A percentile compares a stretch with the other conserved stretches of the same genome.
These are phyloP conservation scores for Abscondita cerata DNA, from an alignment of 2,888 invertebrate genomes.

Conservation along the genomic window DNA sequence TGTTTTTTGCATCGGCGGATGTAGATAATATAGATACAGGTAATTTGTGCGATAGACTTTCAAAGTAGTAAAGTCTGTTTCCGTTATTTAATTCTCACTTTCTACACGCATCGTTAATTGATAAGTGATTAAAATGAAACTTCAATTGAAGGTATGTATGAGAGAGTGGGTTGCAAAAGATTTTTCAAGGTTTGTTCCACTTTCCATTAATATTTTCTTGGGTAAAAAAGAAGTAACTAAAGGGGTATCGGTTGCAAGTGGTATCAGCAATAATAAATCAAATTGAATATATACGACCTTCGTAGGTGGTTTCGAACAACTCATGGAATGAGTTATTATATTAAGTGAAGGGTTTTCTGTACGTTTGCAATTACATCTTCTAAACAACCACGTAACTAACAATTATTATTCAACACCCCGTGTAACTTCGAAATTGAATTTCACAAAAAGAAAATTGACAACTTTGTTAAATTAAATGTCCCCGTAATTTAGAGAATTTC, in stretches of 20 bases:
- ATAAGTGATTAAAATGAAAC: no score
- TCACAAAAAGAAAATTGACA: neutral
- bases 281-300: slow-evolving; percentile 3
- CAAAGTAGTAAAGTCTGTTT: neutral
- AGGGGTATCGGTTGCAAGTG: neutral
- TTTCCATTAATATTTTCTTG: neutral
- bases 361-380: slow-evolving; percentile 1
- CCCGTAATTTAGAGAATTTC: neutral
- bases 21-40: no score
- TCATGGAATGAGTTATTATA: neutral
- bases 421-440: neutral
- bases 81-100: neutral
- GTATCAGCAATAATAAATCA: slow-evolving; percentile 3
- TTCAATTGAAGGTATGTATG: no score
- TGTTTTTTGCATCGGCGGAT: no score
- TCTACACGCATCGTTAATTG: neutral
- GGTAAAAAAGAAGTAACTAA: no score
- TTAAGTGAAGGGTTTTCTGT: neutral
- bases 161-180: no score
- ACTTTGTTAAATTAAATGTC: neutral
- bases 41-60: no score
- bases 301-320: slow-evolving; percentile 4
- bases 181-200: neutral
- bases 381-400: no score
- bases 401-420: no score